phyloP scores from a whole-genome alignment of 2,113 vertebrate species.

The Archilochus colubris region DNA sequence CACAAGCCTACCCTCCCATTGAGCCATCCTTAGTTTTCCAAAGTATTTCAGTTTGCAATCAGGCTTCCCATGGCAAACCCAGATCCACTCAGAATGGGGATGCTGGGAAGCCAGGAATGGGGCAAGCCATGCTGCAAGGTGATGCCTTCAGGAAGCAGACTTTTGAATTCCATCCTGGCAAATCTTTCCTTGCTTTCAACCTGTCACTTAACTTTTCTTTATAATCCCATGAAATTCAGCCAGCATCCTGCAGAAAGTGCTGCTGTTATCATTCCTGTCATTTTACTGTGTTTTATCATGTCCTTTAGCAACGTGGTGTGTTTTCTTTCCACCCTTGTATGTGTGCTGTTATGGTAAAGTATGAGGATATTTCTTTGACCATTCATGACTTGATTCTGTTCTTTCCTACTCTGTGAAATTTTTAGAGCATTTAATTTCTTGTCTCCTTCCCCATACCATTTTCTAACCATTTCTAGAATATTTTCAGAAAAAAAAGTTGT shows the following conservation, averaged over 20 bases:
- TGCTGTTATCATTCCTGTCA: neutral
- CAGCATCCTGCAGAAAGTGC: neutral
- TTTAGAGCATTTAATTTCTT: neutral
- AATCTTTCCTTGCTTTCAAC: neutral
- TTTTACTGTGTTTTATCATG: neutral
- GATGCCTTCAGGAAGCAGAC: neutral
- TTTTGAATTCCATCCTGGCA: neutral
- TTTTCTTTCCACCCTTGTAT: neutral
- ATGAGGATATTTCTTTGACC: neutral
- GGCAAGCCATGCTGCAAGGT: fast-evolving
- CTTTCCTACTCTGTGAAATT: neutral
- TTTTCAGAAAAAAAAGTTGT: neutral
- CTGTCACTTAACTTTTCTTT: neutral
- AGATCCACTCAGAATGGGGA: neutral
- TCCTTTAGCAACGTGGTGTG: fast-evolving
- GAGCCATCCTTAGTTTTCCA: neutral
- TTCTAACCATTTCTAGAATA: neutral
- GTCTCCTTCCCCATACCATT: neutral
- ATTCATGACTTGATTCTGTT: neutral
- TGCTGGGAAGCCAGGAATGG: neutral
- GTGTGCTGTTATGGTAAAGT: neutral
- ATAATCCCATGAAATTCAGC: neutral
- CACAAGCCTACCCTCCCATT: neutral
- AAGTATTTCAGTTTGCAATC: neutral
- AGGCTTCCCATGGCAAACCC: neutral